Evolutionary conservation across 1,140 invertebrate genomes (phyloP), one percentile per base, ranked within the genome.

Genomic region (Littorina saxatilis): DNA sequence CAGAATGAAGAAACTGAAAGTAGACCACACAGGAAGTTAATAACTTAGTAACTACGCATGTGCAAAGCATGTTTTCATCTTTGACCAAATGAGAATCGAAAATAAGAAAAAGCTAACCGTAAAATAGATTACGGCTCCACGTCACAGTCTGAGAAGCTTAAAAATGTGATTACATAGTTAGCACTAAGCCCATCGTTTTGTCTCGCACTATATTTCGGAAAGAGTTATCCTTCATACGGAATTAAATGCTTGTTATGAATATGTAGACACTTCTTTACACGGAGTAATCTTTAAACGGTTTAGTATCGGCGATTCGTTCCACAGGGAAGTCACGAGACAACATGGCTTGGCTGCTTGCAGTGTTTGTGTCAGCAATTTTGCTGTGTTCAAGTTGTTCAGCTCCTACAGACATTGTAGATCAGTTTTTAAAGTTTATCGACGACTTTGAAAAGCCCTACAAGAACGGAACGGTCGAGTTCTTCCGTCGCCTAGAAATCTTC

Each of bases 371-470:
- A 9, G 4, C 29, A 4, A 5, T 23, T 35, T 3, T 73, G 37
- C 70, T 27, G 50, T 29, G 17, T 58, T 61, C 35, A 15, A 9
- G 23, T 40, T 23, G 5, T 35, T 5, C 27, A 20, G 29, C 27
- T 15, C 9, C 1, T 32, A 66, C 27, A 68, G 39, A n/a, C 4
- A 70, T 79, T 29, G 29, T 35, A 70, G 63, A 27, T 39, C 50
- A n/a, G n/a, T 96, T 96, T 87, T 87, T 94, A 76, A 89, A 93
- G 63, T 96, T 95, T 85, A 92, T 96, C 27, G 55, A 91, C 75
- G 93, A 94, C 80, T 96, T 94, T 85, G 95, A 96, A 85, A 96
- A 96, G 93, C 93, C 93, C 72, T 96, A 96, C 89, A 92, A 88
- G 91, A 89, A 92, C 77, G 91, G 94, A 89, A 90, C 93, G 0